A percentile compares a stretch with the other conserved stretches of the same genome.
These are phyloP conservation scores for Schrankia costaestrigalis DNA, from an alignment of 2,888 invertebrate species.

Conservation along the genomic window DNA sequence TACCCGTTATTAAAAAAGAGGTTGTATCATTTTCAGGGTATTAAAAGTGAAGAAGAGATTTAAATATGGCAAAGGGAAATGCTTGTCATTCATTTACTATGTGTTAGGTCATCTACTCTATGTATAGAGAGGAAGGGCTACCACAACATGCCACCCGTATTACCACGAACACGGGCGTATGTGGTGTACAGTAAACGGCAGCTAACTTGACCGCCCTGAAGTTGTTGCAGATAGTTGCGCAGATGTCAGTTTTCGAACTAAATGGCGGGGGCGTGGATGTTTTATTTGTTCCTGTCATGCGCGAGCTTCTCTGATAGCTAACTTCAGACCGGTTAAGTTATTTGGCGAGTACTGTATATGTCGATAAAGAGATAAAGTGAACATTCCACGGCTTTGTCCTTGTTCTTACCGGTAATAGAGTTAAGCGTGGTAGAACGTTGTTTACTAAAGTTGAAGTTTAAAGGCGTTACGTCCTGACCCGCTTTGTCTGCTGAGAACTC, in stretches of 20 bases:
- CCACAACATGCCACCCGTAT: conserved; percentile 44
- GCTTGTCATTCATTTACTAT: conserved; percentile 60
- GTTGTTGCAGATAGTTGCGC: too few species aligned
- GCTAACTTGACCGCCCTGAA: too few species aligned
- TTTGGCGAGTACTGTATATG: too few species aligned
- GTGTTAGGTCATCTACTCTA: conserved; percentile 64
- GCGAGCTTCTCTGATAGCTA: too few species aligned
- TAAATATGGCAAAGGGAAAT: conserved; percentile 53
- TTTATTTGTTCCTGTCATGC: too few species aligned
- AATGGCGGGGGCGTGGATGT: too few species aligned
- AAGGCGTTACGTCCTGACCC: conserved; percentile 92
- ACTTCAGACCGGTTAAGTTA: too few species aligned
- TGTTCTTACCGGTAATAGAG: conserved; percentile 85
- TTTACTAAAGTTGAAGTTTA: conserved; percentile 89
- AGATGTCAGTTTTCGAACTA: too few species aligned
- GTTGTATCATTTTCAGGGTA: conserved; percentile 25
- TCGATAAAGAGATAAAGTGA: conserved; percentile 33
- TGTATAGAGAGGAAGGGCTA: conserved; percentile 41
- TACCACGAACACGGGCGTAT: conserved; percentile 32
- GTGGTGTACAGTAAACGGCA: conserved; percentile 31
- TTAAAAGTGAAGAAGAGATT: conserved; percentile 33
- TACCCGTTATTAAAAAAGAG: conserved; percentile 20
- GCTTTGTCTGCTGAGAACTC: conserved; percentile 94
- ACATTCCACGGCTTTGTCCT: conserved; percentile 31
- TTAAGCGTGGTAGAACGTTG: conserved; percentile 86